Evolutionary conservation across 1,140 invertebrate genomes (phyloP).

Genomic region (Potamilus streckersoni): DNA sequence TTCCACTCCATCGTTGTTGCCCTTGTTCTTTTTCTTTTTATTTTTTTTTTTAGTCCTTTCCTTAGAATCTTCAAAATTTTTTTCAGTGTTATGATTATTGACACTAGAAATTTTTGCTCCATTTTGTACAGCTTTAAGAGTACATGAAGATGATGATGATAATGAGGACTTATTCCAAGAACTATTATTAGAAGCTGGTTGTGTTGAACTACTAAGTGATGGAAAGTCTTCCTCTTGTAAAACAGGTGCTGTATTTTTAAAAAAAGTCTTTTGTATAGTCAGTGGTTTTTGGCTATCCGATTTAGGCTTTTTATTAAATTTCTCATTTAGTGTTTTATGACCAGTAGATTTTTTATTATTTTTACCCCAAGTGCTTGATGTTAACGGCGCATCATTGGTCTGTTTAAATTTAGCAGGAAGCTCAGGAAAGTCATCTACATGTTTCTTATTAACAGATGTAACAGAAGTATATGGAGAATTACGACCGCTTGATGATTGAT

Average conservation of each 20-base stretch:
- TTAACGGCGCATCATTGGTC: background rate
- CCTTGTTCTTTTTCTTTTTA: constrained; percentile 53
- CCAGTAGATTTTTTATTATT: constrained; percentile 6
- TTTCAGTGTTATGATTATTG: constrained; percentile 29
- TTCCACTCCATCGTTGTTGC: constrained; percentile 13
- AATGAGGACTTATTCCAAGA: too few species aligned
- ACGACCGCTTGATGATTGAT: background rate
- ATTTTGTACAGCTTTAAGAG: constrained; percentile 11
- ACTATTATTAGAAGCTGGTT: too few species aligned
- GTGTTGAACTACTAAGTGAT: too few species aligned
- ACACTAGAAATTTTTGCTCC: constrained; percentile 22
- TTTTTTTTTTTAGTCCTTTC: constrained; percentile 55
- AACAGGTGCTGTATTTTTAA: too few species aligned
- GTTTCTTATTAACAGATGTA: constrained; percentile 4
- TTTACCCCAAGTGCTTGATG: background rate
- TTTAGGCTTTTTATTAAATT: constrained; percentile 16
- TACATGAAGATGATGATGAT: too few species aligned
- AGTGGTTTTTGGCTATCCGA: constrained; percentile 15
- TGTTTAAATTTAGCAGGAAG: constrained; percentile 21
- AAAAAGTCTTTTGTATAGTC: constrained; percentile 13
- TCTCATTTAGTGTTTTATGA: background rate
- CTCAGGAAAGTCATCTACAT: constrained; percentile 42
- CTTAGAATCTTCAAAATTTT: constrained; percentile 26
- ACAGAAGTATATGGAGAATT: constrained; percentile 6
- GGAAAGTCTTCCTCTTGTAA: too few species aligned